Conservation (phyloP, 2,113 vertebrate species). For the Platysternon megacephalum region DNA sequence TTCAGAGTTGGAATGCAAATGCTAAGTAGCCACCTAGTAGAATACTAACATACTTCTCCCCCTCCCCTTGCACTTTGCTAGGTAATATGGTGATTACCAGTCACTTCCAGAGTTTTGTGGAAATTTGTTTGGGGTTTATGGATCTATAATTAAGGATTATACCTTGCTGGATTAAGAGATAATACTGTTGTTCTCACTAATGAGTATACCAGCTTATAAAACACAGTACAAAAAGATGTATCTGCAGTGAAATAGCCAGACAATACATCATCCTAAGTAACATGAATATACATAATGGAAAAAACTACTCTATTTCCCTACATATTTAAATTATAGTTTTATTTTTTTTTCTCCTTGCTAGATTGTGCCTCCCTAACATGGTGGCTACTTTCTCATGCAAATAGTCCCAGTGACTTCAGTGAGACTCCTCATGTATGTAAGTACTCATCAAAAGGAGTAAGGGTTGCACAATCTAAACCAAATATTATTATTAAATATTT, state of each 20-base stretch:
- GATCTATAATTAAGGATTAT: constrained; percentile 15
- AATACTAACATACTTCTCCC: constrained; percentile 26
- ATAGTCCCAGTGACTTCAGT: neutral
- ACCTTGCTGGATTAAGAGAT: neutral
- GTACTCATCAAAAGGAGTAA: no score
- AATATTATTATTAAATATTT: neutral
- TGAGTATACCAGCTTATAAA: neutral
- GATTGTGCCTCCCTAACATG: neutral
- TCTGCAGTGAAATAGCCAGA: neutral
- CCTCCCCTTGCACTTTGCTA: neutral
- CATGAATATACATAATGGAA: neutral
- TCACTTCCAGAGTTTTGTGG: neutral
- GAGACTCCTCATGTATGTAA: accelerated
- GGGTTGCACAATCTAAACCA: accelerated
- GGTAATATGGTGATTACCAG: constrained; percentile 6
- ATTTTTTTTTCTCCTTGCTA: neutral
- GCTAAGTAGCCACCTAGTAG: constrained; percentile 27
- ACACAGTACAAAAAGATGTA: neutral
- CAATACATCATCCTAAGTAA: neutral
- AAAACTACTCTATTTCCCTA: neutral
- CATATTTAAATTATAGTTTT: neutral
- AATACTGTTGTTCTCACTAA: neutral
- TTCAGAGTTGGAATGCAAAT: constrained; percentile 47
- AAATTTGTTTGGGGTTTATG: neutral
- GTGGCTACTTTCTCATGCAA: neutral